Evolutionary conservation across 2,888 invertebrate genomes (phyloP).

Genomic region (Halictus quadricinctus): DNA sequence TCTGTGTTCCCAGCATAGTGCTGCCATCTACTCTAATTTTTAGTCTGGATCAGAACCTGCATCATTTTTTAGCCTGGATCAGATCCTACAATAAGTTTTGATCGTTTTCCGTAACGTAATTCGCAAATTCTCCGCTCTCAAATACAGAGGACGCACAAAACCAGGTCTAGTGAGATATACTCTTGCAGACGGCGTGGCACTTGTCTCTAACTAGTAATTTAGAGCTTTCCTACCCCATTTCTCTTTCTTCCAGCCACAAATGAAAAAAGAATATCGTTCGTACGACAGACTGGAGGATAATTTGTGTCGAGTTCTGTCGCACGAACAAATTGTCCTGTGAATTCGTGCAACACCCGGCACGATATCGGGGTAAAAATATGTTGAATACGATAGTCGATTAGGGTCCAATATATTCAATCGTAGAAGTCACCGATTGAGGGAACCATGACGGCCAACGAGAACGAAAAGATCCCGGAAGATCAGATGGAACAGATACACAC

Average conservation of each 20-base stretch:
- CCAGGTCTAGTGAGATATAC: background rate
- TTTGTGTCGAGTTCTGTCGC: conserved; percentile 17
- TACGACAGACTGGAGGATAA: conserved; percentile 9
- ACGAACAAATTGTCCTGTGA: conserved; percentile 11
- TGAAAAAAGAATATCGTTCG: conserved; percentile 47
- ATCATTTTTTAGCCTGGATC: too few species aligned
- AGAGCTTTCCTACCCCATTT: background rate
- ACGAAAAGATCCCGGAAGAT: conserved; percentile 24
- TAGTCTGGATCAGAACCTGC: too few species aligned
- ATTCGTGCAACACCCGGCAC: conserved; percentile 19
- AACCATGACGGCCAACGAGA: conserved; percentile 34
- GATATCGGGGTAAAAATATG: conserved; percentile 27
- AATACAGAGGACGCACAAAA: background rate
- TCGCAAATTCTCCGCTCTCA: background rate
- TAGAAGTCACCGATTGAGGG: background rate
- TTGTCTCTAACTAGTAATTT: background rate
- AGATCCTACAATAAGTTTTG: background rate
- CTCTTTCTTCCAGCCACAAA: conserved; percentile 10
- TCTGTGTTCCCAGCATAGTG: too few species aligned
- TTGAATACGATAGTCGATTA: conserved; percentile 10
- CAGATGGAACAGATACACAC: conserved; percentile 81
- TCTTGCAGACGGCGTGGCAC: background rate
- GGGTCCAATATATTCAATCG: background rate
- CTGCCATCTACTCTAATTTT: too few species aligned
- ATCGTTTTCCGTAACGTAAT: background rate